Evolutionary conservation across 2,797 vertebrate genomes (phyloP).

Genomic region (Enteromius viviparus): DNA sequence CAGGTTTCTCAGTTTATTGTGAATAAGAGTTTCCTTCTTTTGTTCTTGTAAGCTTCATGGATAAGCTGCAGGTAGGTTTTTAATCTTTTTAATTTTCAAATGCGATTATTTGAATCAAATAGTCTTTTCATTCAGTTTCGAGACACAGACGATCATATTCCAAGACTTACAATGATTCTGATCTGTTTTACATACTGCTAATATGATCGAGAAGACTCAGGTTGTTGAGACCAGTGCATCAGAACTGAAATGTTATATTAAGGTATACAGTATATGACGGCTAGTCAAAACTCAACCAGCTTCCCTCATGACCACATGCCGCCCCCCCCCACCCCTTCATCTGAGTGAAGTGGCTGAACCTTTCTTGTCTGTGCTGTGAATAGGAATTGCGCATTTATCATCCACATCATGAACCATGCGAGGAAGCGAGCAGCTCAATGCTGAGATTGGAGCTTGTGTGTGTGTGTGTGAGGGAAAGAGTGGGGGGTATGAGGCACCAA

Average conservation of each 20-base stretch:
- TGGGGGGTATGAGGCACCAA: slow-evolving; percentile 57
- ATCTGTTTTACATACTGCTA: neutral
- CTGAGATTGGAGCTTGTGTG: slow-evolving; percentile 56
- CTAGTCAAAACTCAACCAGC: neutral
- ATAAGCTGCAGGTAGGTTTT: neutral
- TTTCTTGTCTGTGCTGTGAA: slow-evolving; percentile 62
- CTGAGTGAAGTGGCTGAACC: slow-evolving; percentile 48
- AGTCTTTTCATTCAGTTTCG: neutral
- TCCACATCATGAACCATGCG: slow-evolving; percentile 60
- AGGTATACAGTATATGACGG: slow-evolving; percentile 19
- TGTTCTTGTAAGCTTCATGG: neutral
- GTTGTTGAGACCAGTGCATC: neutral
- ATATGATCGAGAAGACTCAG: neutral
- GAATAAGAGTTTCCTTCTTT: neutral
- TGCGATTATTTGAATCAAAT: neutral
- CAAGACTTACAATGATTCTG: neutral
- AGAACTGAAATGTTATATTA: neutral
- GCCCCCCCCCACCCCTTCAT: slow-evolving; percentile 21
- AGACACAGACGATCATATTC: neutral
- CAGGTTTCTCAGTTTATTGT: neutral
- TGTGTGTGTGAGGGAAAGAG: slow-evolving; percentile 45
- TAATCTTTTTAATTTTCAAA: neutral
- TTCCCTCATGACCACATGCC: slow-evolving; percentile 27
- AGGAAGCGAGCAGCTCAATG: slow-evolving; percentile 52
- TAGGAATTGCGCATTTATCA: slow-evolving; percentile 64